phyloP scores from a whole-genome alignment of 1,140 invertebrate genomes.

The Anoplolepis gracilipes region DNA sequence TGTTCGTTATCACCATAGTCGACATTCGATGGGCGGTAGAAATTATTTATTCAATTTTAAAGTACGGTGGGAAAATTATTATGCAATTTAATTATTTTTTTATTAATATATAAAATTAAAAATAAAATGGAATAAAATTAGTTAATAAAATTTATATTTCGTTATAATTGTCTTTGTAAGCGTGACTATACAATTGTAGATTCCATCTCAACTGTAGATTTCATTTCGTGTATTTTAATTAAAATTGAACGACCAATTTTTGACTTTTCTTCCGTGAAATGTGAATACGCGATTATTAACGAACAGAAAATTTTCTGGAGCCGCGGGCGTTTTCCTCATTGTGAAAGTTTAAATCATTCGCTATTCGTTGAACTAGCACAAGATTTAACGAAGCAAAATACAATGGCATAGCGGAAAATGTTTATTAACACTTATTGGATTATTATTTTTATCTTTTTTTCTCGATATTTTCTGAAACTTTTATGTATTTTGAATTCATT shows the following conservation, averaged over 20 bases:
- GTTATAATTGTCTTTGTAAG: neutral
- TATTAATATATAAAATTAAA: neutral
- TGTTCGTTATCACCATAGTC: neutral
- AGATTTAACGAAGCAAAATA: conserved; percentile 45
- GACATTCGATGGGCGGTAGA: neutral
- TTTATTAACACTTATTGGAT: conserved; percentile 43
- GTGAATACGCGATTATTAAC: conserved; percentile 24
- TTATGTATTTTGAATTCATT: conserved; percentile 9
- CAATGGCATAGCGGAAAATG: conserved; percentile 34
- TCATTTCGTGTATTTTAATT: conserved; percentile 1
- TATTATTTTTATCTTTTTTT: conserved; percentile 27
- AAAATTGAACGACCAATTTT: neutral
- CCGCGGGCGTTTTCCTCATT: conserved; percentile 5
- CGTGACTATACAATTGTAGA: neutral
- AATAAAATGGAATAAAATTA: neutral
- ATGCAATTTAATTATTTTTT: neutral
- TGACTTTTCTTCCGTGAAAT: conserved; percentile 1
- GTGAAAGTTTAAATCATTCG: conserved; percentile 47
- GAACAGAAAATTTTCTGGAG: conserved; percentile 20
- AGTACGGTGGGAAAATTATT: neutral
- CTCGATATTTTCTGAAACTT: conserved; percentile 17
- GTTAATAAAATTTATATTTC: conserved; percentile 6
- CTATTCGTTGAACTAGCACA: conserved; percentile 25
- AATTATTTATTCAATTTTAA: neutral
- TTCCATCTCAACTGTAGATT: neutral